phyloP scores from a whole-genome alignment of 2,113 vertebrate genomes.

The Eulacestoma nigropectus region DNA sequence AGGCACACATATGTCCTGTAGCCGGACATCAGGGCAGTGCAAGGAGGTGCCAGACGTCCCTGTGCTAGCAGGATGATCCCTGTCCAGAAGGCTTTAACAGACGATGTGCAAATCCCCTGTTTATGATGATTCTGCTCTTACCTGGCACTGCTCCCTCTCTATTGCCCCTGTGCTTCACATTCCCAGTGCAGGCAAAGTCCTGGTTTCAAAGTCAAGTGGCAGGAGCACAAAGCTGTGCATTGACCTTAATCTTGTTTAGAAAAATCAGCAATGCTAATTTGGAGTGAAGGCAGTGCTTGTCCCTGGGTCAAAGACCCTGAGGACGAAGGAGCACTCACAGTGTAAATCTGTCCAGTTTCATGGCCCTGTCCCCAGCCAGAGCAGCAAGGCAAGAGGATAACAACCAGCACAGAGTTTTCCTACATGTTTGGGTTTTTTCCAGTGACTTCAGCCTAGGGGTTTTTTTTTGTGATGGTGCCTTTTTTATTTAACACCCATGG shows the following conservation, averaged over 20 bases:
- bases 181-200: not conserved
- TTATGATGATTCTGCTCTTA: not conserved
- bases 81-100: not conserved
- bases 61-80: not conserved
- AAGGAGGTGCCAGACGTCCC: not conserved
- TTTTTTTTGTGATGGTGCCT: not conserved
- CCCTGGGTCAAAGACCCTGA: not conserved
- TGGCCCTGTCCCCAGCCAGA: not conserved
- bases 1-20: fast-evolving
- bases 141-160: not conserved
- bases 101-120: not conserved
- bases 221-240: not conserved
- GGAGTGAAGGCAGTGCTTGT: not conserved
- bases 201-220: not conserved
- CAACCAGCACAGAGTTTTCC: not conserved
- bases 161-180: not conserved
- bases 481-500: not conserved
- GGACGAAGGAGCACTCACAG: not conserved
- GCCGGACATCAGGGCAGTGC: fast-evolving
- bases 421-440: not conserved
- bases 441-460: not conserved
- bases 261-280: not conserved
- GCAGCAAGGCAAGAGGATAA: not conserved
- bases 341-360: not conserved
- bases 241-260: not conserved